phyloP scores from a whole-genome alignment of 2,113 vertebrate species.

The Felis chaus region DNA sequence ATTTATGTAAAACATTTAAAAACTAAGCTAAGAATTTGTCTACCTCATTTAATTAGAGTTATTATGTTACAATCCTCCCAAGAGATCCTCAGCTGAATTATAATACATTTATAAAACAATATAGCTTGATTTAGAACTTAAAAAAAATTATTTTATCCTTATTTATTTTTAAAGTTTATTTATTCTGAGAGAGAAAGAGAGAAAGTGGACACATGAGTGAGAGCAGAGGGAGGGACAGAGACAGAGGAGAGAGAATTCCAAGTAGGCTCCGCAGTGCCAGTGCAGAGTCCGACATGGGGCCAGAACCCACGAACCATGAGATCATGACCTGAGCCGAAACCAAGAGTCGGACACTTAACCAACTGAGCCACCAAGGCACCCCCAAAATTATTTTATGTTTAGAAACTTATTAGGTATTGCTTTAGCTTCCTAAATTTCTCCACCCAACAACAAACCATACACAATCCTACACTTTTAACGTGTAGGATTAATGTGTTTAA shows the following conservation, averaged over 20 bases:
- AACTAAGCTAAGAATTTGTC: slow-evolving; percentile 28
- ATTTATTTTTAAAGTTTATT: not conserved
- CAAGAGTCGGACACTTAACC: rapidly evolving
- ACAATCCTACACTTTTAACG: not conserved
- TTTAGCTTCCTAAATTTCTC: slow-evolving; percentile 28
- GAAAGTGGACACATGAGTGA: no score
- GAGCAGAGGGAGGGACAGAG: no score
- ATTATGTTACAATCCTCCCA: slow-evolving; percentile 23
- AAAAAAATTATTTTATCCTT: not conserved
- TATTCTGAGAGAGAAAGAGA: no score
- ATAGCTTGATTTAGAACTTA: slow-evolving; percentile 26
- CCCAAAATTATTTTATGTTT: not conserved
- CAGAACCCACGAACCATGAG: no score
- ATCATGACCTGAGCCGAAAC: no score
- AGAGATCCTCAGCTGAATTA: slow-evolving; percentile 17
- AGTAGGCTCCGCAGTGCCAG: no score
- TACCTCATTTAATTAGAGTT: slow-evolving; percentile 50
- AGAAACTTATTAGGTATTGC: not conserved
- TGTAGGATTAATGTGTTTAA: not conserved
- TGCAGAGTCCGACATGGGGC: no score
- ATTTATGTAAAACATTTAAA: slow-evolving; percentile 50
- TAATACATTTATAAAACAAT: not conserved
- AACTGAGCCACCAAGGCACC: no score
- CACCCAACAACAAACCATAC: not conserved
- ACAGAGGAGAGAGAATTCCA: no score